Base-by-base conservation (phyloP, 1,140 invertebrate species). In the Drosophila melanica region DNA sequence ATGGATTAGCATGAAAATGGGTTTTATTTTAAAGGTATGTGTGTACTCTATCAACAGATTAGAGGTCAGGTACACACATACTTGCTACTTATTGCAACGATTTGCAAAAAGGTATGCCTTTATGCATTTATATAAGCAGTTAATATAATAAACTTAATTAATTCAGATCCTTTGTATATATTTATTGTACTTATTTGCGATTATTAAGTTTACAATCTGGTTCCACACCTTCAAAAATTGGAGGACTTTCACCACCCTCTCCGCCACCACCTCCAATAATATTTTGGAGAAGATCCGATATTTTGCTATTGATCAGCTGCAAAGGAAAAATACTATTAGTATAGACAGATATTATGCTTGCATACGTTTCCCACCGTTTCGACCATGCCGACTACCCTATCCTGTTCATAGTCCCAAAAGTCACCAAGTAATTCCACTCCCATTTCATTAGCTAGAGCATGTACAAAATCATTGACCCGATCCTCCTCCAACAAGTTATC, bases 351-450 rank as follows among this genome's bases (percentile, higher is more conserved):
- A 18, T 53, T 59, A 1, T 8, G 12, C 0, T 23, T 11, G 1
- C 4, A 27, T 1, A 20, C 11, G 30, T 37, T 4, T 67, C 68
- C 6, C 33, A 91, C 90, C 60, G 73, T 64, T 77, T 91, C 77
- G 3, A 72, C 27, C 45, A 39, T 72, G 8, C 69, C 7, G 4
- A 76, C 18, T 5, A 80, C 75, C 4, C 59, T 62, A 4, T 7
- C 55, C 27, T 91, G 79, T 2, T 68, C 76, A 45, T 76, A 86
- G 16, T 47, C 58, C 90, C 90, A 91, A 3, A 89, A 20, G 54
- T 91, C 90, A 9, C 66, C 74, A 9, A 91, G 72, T 16, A 91
- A 20, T 42, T 91, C 90, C 11, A 91, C 55, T 4, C 90, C 90
- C 69, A 91, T 18, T 75, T 82, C 77, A 63, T 91, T 91, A 6